Evolutionary conservation across 1,140 invertebrate genomes (phyloP), one percentile per base, ranked within the genome.

Genomic region (Chrysoperla carnea): DNA sequence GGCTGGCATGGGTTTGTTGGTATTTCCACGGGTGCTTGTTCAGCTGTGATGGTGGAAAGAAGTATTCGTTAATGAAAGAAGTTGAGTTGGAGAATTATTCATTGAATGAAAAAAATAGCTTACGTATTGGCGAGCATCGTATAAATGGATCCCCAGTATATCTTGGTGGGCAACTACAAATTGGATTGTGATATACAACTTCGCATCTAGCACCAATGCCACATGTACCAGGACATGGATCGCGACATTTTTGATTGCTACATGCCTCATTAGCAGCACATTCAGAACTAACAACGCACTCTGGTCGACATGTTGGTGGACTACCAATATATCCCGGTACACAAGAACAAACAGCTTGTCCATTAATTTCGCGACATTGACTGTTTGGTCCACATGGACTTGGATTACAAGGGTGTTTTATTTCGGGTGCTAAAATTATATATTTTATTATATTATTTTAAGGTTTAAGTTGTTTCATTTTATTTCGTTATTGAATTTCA

Each of bases 261-360:
- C 84, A 89, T 11, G 81, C 70, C 54, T 75, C 64, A 43, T 75
- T 64, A 28, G 65, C 56, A 6, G 68, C 52, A 57, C 81, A 84
- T 47, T 84, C 80, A 1, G 77, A 75, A 57, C 82, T 83, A 48
- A 77, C 74, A 14, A 72, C 64, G 58, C 81, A 84, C 57, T 82
- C 76, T 14, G 78, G 75, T 47, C 72, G 66, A 56, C 82, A 85
- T 8, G 76, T 61, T 29, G 80, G 65, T n/a, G 84, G 78, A 62
- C 81, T 81, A 23, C 79, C 79, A 33, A 69, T 67, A 29, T 75
- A 58, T 35, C 75, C 76, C 35, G 70, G 56, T 56, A 73, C 69
- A 57, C 81, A 86, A 4, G 68, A 66, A 63, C 83, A 81, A 36
- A 82, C 68, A 41, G 82, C 68, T 23, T 72, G 63, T 28, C 69